Percentiles rank a stretch among this genome's conserved stretches.
These are phyloP conservation scores for Scaptomyza parva DNA, from an alignment of 2,888 invertebrate species.

Conservation along the genomic window DNA sequence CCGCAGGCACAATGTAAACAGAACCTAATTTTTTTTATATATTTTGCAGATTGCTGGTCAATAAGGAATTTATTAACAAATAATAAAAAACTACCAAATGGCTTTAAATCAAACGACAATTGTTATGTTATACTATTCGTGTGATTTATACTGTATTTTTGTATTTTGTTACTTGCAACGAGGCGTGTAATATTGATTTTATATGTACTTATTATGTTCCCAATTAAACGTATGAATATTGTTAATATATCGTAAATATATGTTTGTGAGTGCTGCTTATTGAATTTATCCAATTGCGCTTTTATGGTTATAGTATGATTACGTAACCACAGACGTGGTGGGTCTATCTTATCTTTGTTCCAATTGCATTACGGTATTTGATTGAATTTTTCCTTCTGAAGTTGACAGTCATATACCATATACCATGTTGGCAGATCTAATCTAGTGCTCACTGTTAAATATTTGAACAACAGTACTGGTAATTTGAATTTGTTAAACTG, in stretches of 20 bases:
- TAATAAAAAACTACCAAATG: slow-evolving; percentile 51
- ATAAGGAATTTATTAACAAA: slow-evolving; percentile 68
- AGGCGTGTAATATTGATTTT: slow-evolving; percentile 55
- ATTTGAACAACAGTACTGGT: neutral
- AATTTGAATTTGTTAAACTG: neutral
- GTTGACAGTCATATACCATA: neutral
- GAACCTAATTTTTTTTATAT: slow-evolving; percentile 5
- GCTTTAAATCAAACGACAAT: slow-evolving; percentile 73
- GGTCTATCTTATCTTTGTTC: slow-evolving; percentile 21
- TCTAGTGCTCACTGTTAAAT: neutral
- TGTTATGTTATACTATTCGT: slow-evolving; percentile 71
- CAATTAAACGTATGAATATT: slow-evolving; percentile 54
- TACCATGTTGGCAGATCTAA: neutral
- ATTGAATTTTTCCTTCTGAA: neutral
- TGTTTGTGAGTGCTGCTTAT: slow-evolving; percentile 39
- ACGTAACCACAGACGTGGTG: slow-evolving; percentile 3
- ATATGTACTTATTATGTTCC: slow-evolving; percentile 62
- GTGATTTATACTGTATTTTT: slow-evolving; percentile 72
- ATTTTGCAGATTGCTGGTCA: slow-evolving; percentile 83
- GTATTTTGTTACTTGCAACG: slow-evolving; percentile 63
- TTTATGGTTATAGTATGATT: slow-evolving; percentile 13
- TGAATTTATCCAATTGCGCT: neutral
- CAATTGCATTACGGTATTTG: slow-evolving; percentile 4
- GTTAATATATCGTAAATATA: slow-evolving; percentile 49
- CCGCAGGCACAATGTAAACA: neutral